phyloP scores from a whole-genome alignment of 2,888 invertebrate genomes.

The Lacanobia wlatinum region DNA sequence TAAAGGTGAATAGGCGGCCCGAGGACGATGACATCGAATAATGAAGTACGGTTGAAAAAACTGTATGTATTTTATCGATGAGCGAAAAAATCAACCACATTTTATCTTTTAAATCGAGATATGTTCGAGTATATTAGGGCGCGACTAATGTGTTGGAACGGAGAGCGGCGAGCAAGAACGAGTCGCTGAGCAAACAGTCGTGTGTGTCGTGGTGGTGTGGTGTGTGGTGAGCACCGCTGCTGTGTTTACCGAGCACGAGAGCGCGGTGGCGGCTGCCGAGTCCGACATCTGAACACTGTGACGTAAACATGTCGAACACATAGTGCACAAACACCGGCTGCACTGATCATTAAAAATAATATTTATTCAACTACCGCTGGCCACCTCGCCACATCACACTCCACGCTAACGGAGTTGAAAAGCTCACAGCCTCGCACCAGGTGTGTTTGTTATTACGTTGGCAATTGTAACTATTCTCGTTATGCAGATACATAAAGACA shows the following conservation, averaged over 20 bases:
- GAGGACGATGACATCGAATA: slow-evolving; percentile 64
- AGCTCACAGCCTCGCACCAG: slow-evolving; percentile 55
- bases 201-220: slow-evolving; percentile 80
- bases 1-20: slow-evolving; percentile 51
- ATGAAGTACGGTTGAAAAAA: slow-evolving; percentile 53
- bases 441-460: slow-evolving; percentile 59
- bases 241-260: slow-evolving; percentile 74
- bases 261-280: slow-evolving; percentile 65
- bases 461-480: slow-evolving; percentile 63
- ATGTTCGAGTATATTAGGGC: slow-evolving; percentile 48
- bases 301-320: slow-evolving; percentile 85
- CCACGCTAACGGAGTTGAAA: slow-evolving; percentile 53
- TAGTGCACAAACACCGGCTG: slow-evolving; percentile 84
- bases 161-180: slow-evolving; percentile 69
- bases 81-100: slow-evolving; percentile 57
- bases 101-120: slow-evolving; percentile 47
- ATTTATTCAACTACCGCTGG: slow-evolving; percentile 84
- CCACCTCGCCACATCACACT: slow-evolving; percentile 64
- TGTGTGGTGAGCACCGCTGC: slow-evolving; percentile 68
- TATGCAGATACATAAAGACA: slow-evolving; percentile 70
- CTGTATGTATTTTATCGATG: slow-evolving; percentile 44
- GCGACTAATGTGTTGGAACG: slow-evolving; percentile 56
- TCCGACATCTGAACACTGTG: slow-evolving; percentile 82
- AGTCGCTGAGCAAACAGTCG: slow-evolving; percentile 77
- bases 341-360: slow-evolving; percentile 90